These are phyloP conservation scores for Lottia gigantea DNA, from an alignment of 2,888 invertebrate genomes.

Conservation along the genomic window DNA sequence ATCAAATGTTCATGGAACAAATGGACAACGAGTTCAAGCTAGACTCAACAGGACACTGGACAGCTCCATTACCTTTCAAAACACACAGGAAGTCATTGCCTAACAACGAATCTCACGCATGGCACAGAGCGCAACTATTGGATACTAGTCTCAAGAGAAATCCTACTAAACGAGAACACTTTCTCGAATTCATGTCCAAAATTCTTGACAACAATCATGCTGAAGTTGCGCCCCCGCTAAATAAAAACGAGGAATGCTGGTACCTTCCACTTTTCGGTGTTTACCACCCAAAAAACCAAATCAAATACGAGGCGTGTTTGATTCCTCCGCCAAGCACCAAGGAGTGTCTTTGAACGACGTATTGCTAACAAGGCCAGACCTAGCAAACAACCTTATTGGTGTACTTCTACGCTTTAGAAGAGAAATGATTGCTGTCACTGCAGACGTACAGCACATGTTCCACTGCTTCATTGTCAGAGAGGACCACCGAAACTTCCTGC, in stretches of 20 bases:
- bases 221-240: conserved; percentile 28
- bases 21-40: too few species aligned
- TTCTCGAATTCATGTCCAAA: conserved; percentile 24
- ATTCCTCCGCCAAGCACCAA: conserved; percentile 28
- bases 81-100: conserved; percentile 3
- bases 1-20: too few species aligned
- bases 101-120: conserved; percentile 27
- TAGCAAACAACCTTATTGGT: conserved; percentile 34
- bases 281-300: conserved; percentile 33
- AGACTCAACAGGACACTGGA: too few species aligned
- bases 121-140: conserved; percentile 20
- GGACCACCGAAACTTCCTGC: conserved; percentile 30
- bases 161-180: conserved; percentile 15
- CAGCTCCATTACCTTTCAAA: conserved; percentile 24
- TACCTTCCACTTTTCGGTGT: conserved; percentile 33
- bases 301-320: conserved; percentile 30
- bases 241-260: conserved; percentile 20
- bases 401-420: conserved; percentile 32
- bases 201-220: conserved; percentile 27
- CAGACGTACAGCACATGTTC: conserved; percentile 38
- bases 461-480: conserved; percentile 30
- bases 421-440: conserved; percentile 24
- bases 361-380: conserved; percentile 29
- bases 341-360: conserved; percentile 26
- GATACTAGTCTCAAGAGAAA: conserved; percentile 17